A percentile compares a stretch with the other conserved stretches of the same genome.
phyloP scores from a whole-genome alignment of 2,888 invertebrate genomes.

The Cryptus armator region DNA sequence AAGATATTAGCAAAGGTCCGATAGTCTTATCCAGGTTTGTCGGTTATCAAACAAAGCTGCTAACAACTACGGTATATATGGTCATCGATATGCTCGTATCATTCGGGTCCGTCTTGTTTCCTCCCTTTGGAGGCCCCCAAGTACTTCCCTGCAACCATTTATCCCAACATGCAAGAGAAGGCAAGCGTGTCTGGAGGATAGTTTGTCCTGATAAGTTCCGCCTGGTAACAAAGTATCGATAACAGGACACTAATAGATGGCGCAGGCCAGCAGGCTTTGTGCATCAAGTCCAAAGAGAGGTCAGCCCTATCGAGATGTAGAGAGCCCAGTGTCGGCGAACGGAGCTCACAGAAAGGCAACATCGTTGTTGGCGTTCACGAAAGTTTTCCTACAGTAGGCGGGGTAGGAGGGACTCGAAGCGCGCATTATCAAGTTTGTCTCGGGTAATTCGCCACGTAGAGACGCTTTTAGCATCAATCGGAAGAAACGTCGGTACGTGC shows the following conservation, averaged over 20 bases:
- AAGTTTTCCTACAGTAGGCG: constrained; percentile 30
- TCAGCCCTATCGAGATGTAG: constrained; percentile 19
- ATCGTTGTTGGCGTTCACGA: constrained; percentile 36
- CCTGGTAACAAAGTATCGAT: constrained; percentile 43
- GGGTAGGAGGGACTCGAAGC: not conserved
- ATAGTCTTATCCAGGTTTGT: not conserved
- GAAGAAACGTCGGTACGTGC: constrained; percentile 51
- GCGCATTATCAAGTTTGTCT: constrained; percentile 54
- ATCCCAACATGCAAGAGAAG: not conserved
- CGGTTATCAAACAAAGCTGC: not conserved
- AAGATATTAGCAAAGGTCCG: not conserved
- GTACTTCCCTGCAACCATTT: not conserved
- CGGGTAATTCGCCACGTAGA: constrained; percentile 48
- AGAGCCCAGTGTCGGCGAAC: not conserved
- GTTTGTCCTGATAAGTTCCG: constrained; percentile 24
- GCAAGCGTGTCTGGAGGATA: not conserved
- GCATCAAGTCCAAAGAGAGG: not conserved
- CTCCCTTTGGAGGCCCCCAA: not conserved
- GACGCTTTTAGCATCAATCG: constrained; percentile 56
- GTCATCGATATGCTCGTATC: not conserved
- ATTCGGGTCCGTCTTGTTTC: not conserved
- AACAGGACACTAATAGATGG: constrained; percentile 26
- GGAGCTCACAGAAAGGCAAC: constrained; percentile 19
- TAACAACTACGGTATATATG: not conserved
- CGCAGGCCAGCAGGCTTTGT: not conserved